Evolutionary conservation across 2,888 invertebrate species (phyloP).

Genomic region (Lampropteryx suffumata): DNA sequence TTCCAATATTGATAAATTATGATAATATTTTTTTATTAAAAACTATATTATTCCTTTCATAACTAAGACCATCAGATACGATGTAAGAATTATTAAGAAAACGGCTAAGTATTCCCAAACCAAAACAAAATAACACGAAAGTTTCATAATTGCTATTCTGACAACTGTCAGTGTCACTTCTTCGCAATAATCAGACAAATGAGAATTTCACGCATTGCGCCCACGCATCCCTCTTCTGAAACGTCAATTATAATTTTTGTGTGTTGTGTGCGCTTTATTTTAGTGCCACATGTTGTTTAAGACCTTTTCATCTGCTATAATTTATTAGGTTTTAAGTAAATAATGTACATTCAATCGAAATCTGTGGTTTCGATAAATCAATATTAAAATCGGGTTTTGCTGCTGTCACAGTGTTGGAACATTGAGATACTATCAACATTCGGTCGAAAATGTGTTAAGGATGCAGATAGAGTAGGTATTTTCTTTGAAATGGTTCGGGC

Average conservation of each 20-base stretch:
- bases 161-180: constrained; percentile 40
- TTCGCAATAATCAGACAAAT: constrained; percentile 47
- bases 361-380: constrained; percentile 14
- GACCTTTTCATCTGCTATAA: constrained; percentile 6
- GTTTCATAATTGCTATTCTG: constrained; percentile 29
- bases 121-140: constrained; percentile 7
- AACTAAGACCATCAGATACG: too few species aligned
- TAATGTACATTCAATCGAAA: constrained; percentile 1
- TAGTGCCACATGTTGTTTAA: constrained; percentile 31
- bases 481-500: constrained; percentile 55
- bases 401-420: constrained; percentile 13
- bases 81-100: background rate
- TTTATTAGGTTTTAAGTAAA: constrained; percentile 5
- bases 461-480: constrained; percentile 1
- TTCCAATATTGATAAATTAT: too few species aligned
- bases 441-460: background rate
- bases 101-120: background rate
- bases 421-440: constrained; percentile 15
- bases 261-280: constrained; percentile 16
- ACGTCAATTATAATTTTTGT: constrained; percentile 39
- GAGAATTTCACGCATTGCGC: constrained; percentile 46
- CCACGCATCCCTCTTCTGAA: constrained; percentile 45
- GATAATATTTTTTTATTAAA: too few species aligned
- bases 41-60: too few species aligned
- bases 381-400: background rate